phyloP scores from a whole-genome alignment of 2,888 invertebrate species.

The Parelbella ahira region DNA sequence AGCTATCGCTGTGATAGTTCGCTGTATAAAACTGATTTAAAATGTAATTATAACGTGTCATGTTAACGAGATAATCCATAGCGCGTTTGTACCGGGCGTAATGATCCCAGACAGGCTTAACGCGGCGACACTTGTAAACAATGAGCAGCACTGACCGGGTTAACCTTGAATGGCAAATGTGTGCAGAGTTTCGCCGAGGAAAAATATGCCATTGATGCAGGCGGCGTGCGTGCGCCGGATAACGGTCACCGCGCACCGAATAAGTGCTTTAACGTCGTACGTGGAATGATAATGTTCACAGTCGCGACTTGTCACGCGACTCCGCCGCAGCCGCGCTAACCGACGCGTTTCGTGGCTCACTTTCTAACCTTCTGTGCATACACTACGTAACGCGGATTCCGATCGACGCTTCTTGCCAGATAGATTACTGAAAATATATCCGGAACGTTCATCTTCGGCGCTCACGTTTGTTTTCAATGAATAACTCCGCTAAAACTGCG shows the following conservation, averaged over 20 bases:
- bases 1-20: not conserved
- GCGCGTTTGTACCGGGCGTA: not conserved
- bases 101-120: slow-evolving; percentile 13
- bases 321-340: slow-evolving; percentile 39
- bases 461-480: slow-evolving; percentile 14
- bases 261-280: slow-evolving; percentile 75
- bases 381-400: slow-evolving; percentile 17
- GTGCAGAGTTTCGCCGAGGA: slow-evolving; percentile 70
- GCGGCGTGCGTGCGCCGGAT: slow-evolving; percentile 71
- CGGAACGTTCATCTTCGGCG: slow-evolving; percentile 30
- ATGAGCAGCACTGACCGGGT: slow-evolving; percentile 75
- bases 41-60: no score
- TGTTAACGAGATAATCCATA: slow-evolving; percentile 1
- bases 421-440: slow-evolving; percentile 35
- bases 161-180: slow-evolving; percentile 77
- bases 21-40: no score
- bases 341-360: slow-evolving; percentile 50
- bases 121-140: slow-evolving; percentile 55
- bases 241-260: slow-evolving; percentile 75
- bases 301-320: slow-evolving; percentile 60
- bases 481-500: slow-evolving; percentile 7
- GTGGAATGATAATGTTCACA: slow-evolving; percentile 72
- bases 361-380: slow-evolving; percentile 57
- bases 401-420: slow-evolving; percentile 15
- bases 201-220: slow-evolving; percentile 79